Conservation (phyloP, 2,888 invertebrate species). For the Sesia apiformis region DNA sequence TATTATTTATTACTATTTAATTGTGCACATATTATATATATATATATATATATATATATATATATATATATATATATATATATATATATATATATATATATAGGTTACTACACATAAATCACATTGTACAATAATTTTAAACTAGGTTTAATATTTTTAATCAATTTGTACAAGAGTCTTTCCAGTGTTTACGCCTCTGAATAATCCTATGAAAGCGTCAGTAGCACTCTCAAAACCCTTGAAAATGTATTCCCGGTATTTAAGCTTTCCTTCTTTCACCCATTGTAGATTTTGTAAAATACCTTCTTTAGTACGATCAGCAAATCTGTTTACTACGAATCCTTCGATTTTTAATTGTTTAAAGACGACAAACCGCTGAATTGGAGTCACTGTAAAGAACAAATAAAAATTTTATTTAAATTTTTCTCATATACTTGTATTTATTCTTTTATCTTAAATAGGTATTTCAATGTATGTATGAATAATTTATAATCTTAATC, state of each 20-base stretch:
- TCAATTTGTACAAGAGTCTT: conserved; percentile 78
- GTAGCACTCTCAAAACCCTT: conserved; percentile 79
- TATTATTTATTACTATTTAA: not conserved
- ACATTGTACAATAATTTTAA: too few relatives aligned
- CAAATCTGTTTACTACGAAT: conserved; percentile 69
- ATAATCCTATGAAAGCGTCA: conserved; percentile 77
- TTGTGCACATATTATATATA: not conserved
- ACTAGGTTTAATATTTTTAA: conserved; percentile 8
- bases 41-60: not conserved
- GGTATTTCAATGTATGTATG: too few relatives aligned
- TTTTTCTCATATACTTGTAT: too few relatives aligned
- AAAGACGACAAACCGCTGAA: conserved; percentile 70
- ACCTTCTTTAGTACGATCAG: conserved; percentile 72
- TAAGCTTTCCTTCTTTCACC: conserved; percentile 79
- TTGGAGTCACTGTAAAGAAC: conserved; percentile 37
- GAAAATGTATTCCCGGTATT: conserved; percentile 77
- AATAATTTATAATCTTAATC: too few relatives aligned
- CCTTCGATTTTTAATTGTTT: conserved; percentile 79
- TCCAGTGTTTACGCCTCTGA: conserved; percentile 76
- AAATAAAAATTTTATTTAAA: not conserved
- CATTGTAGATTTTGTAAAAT: conserved; percentile 75
- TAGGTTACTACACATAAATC: too few relatives aligned
- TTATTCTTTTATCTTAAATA: too few relatives aligned
- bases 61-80: not conserved
- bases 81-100: not conserved